Evolutionary conservation across 2,888 invertebrate genomes (phyloP), one percentile per base, ranked within the genome.

Genomic region (Meteorus colon): DNA sequence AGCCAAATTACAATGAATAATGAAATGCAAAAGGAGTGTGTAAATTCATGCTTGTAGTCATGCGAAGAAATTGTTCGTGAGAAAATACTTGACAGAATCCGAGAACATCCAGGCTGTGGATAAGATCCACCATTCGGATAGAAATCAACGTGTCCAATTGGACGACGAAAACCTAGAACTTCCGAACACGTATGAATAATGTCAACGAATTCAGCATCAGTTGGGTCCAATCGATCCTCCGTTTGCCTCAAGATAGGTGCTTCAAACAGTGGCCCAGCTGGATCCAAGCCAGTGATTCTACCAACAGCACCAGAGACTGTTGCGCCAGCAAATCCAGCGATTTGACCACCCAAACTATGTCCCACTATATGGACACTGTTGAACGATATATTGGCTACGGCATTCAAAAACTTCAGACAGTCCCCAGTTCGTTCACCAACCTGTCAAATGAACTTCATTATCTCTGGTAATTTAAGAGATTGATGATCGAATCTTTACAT

Each of bases 151-250:
- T 94, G 92, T 0, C 95, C 95, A 24, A 94, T 90, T 4, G 94
- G 91, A 37, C 86, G 82, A n/a, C 85, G 83, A 80, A 93, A 92
- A 0, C 95, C 95, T 48, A 93, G 90, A 62, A 92, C 90, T 0
- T 95, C 95, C 0, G 92, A 93, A 81, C 93, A 93, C 0, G 94
- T 94, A 84, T 96, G 95, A 70, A 95, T 93, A 0, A 95, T 92
- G 85, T 95, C 95, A 3, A 90, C 95, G 83, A 95, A 95, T 29
- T 91, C 88, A 0, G 95, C 95, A 85, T 95, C 95, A 2, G 90
- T 91, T 41, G 89, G 89, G 80, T 94, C 94, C 66, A 95, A 89
- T 70, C 91, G 90, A 72, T 91, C 90, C 3, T 79, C 81, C 0
- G 83, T 70, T 67, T 90, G 90, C 63, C 82, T 84, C 12, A 84